Evolutionary conservation across 2,797 vertebrate species (phyloP).

Genomic region (Pipistrellus kuhlii): DNA sequence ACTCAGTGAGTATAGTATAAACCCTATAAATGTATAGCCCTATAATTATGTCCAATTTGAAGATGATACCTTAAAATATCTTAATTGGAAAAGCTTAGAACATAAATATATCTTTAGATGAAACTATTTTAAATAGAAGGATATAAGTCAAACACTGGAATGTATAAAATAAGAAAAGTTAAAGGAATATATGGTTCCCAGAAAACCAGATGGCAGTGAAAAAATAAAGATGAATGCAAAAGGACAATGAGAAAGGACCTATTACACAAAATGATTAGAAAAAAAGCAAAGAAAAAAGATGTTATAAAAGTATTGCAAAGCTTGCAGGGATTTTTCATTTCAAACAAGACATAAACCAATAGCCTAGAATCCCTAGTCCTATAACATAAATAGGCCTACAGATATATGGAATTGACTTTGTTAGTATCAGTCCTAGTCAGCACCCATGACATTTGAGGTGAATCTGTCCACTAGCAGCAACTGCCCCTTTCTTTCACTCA

Average conservation of each 20-base stretch:
- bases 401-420: background rate
- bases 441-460: background rate
- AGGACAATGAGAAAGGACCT: background rate
- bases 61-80: background rate
- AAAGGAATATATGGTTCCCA: constrained; percentile 1
- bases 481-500: background rate
- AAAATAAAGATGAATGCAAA: background rate
- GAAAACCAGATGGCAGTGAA: background rate
- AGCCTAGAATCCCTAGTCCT: background rate
- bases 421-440: background rate
- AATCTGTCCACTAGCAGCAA: background rate
- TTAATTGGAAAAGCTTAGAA: background rate
- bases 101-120: background rate
- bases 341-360: constrained; percentile 51
- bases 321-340: background rate
- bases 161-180: constrained; percentile 14
- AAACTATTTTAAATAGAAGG: constrained; percentile 28
- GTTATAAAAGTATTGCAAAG: constrained; percentile 3
- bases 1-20: background rate
- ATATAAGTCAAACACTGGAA: background rate
- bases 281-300: background rate
- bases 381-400: background rate
- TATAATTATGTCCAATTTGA: background rate
- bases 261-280: background rate
- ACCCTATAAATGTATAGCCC: background rate